Percentiles rank a stretch among this genome's conserved stretches.
Evolutionary conservation across 2,888 invertebrate species (phyloP).

Genomic region (Actias luna): DNA sequence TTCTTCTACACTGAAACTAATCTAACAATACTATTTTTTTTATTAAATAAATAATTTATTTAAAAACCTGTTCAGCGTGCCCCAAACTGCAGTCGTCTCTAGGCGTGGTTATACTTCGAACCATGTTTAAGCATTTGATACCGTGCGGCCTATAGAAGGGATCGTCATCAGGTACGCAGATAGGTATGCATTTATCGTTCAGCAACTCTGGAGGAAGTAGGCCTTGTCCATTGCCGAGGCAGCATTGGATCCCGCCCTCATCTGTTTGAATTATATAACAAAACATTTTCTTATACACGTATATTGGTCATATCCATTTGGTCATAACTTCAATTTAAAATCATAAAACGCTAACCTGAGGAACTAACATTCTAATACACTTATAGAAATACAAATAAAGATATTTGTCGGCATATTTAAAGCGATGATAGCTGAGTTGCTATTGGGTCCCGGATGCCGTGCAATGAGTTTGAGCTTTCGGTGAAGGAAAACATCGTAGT

Average conservation of each 20-base stretch:
- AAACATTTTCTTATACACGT: background rate
- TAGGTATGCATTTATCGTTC: conserved; percentile 83
- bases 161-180: conserved; percentile 79
- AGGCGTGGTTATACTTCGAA: conserved; percentile 81
- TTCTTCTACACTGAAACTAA: too few species aligned
- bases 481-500: too few species aligned
- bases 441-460: too few species aligned
- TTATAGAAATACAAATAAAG: too few species aligned
- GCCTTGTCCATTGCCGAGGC: conserved; percentile 65
- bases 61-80: conserved; percentile 80
- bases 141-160: conserved; percentile 73
- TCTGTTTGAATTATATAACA: conserved; percentile 37
- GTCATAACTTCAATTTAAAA: too few species aligned
- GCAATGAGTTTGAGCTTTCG: too few species aligned
- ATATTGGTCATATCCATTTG: too few species aligned
- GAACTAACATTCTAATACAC: too few species aligned
- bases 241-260: conserved; percentile 79
- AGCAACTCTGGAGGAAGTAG: conserved; percentile 64
- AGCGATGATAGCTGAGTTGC: too few species aligned
- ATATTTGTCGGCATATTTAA: too few species aligned
- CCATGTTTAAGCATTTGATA: conserved; percentile 82
- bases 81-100: conserved; percentile 80
- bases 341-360: too few species aligned
- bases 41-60: background rate
- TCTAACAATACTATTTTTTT: too few species aligned